Base-by-base conservation (phyloP, 1,140 invertebrate species). In the Sipha flava region DNA sequence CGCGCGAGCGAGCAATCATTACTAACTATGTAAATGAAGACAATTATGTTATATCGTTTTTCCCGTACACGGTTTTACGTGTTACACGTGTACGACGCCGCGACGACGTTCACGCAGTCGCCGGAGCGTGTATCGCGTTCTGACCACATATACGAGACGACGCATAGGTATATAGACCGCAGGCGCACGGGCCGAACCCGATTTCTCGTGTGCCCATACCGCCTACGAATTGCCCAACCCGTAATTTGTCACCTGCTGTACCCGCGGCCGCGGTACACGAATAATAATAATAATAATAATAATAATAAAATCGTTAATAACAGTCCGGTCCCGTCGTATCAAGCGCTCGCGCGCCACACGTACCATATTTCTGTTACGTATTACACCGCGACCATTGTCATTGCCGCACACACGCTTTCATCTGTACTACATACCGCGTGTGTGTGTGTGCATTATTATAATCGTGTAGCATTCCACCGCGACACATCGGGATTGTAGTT, bases 221-320 rank as follows among this genome's bases (percentile, higher is more conserved):
- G 70, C 70, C 70, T 73, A 73, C 70, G 37, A 73, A 73, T 73
- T 54, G 70, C 70, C 70, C 70, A 73, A 73, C 70, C 70, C 70
- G 70, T 73, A 54, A 73, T 73, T 73, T 54, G 70, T 73, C 70
- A 73, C 70, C 70, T 73, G 70, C 47, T 37, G n/a, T 6, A 31
- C 64, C n/a, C 16, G 29, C 29, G 29, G 21, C 26, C 12, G 18
- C 49, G 1, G 45, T 73, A 73, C n/a, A 26, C 23, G 21, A 40
- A n/a, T 14, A 43, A 73, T 54, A 54, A 54, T 52, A 73, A 73
- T 73, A 40, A n/a, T 14, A 43, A 73, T 54, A 54, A 54, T 52
- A 73, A 73, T 73, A 73, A 73, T 73, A 73, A 73, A 73, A 73
- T 73, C 70, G 70, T 73, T 73, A 73, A 73, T 73, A 73, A 73